Percentiles rank a stretch among this genome's conserved stretches.
phyloP scores from a whole-genome alignment of 2,888 invertebrate species.

The Melieria omissa region DNA sequence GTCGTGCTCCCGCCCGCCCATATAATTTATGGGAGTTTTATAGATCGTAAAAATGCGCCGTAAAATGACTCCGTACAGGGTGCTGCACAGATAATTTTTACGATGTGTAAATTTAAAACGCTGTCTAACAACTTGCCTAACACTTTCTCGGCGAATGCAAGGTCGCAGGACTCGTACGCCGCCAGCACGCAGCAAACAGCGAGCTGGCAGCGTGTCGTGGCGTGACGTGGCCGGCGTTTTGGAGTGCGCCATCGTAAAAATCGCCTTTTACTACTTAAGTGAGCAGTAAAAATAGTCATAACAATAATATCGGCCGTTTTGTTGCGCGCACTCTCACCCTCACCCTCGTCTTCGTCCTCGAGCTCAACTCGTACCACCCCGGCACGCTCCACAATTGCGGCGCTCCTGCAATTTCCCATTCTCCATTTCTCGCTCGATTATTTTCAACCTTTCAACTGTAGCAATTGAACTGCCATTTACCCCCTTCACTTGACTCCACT shows the following conservation, averaged over 20 bases:
- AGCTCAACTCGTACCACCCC: background rate
- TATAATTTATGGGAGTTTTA: constrained; percentile 32
- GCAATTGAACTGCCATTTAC: constrained; percentile 14
- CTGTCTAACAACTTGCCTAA: constrained; percentile 41
- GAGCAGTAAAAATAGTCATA: constrained; percentile 52
- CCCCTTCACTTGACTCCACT: background rate
- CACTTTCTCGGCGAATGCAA: constrained; percentile 45
- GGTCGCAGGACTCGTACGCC: constrained; percentile 7
- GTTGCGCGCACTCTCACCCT: background rate
- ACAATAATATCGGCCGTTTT: constrained; percentile 9
- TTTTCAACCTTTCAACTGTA: constrained; percentile 11
- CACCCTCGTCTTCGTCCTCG: background rate
- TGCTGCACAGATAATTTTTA: constrained; percentile 53
- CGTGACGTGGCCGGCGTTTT: constrained; percentile 9
- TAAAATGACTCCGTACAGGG: constrained; percentile 40
- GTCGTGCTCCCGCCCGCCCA: background rate
- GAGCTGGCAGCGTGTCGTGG: background rate
- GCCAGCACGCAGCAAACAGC: background rate
- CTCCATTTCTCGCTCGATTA: background rate
- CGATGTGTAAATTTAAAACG: constrained; percentile 53
- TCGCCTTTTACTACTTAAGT: constrained; percentile 48
- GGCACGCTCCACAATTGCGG: background rate
- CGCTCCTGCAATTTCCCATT: background rate
- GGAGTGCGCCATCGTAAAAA: constrained; percentile 55
- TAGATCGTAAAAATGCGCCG: constrained; percentile 27